Percentiles rank a stretch among this genome's conserved stretches.
Conservation (phyloP, 1,140 invertebrate species). For the Caenorhabditis tropicalis region DNA sequence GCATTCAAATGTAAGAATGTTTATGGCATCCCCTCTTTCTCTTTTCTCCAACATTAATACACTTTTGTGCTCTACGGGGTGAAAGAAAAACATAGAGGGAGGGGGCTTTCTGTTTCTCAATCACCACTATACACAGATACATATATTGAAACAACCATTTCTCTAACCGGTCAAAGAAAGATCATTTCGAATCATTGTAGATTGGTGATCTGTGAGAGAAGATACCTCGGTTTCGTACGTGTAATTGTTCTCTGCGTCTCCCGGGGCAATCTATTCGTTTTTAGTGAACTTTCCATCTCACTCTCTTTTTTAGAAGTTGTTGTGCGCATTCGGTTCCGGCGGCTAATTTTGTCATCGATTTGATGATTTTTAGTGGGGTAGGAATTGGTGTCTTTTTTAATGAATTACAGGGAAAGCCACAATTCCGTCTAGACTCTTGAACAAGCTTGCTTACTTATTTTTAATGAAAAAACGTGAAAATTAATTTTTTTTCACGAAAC, state of each 20-base stretch:
- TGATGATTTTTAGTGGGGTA: background rate
- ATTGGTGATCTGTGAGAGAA: background rate
- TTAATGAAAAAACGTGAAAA: too few species aligned
- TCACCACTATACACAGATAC: too few species aligned
- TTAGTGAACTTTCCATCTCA: background rate
- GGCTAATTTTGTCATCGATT: background rate
- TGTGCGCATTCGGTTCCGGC: background rate
- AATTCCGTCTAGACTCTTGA: too few species aligned
- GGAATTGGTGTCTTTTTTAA: too few species aligned
- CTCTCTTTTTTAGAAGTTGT: constrained; percentile 1
- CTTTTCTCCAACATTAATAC: background rate
- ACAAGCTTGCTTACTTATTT: too few species aligned
- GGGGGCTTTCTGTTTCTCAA: too few species aligned
- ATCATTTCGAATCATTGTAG: background rate
- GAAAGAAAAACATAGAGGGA: too few species aligned
- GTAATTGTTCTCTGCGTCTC: background rate
- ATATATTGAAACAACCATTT: background rate
- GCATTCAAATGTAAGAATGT: background rate
- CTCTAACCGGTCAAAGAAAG: constrained; percentile 28
- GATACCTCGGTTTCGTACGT: background rate
- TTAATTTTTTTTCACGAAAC: too few species aligned
- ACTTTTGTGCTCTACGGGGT: background rate
- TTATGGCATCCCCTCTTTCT: background rate
- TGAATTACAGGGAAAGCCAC: too few species aligned
- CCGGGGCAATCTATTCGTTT: background rate